Base-by-base conservation (phyloP, 2,888 invertebrate genomes). In the Exocentrus adspersus region DNA sequence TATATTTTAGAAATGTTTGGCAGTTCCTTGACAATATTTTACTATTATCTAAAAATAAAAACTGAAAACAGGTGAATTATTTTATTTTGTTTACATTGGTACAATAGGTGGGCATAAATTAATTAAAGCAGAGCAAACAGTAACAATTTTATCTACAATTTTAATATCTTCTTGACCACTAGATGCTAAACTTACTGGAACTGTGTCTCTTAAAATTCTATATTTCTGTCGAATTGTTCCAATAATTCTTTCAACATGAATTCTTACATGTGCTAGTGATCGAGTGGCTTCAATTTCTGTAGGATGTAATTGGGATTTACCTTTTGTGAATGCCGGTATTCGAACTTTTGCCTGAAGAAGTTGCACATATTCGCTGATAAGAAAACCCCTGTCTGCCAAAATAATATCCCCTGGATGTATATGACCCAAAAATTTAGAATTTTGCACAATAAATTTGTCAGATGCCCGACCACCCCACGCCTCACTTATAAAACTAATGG, bases 251-350 rank as follows among this genome's bases (percentile, higher is more conserved):
- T 70, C 70, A 0, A 70, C 65, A 61, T 71, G 64, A 12, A 71
- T 70, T 30, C 72, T 48, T 9, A 70, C 67, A 62, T 60, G 52
- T n/a, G 72, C 72, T 7, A 71, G 57, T 30, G 41, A 14, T 60
- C 68, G 59, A 1, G 72, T 70, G 14, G 42, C 41, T 48, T 72
- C 72, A n/a, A 71, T 12, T 10, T 67, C 69, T 14, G 57, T n/a
- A 19, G 60, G 62, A 53, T 64, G 58, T 24, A 72, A 45, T 28
- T 72, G 69, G 30, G 37, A 48, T 68, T 67, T 63, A 17, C 64
- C 70, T 61, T 62, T 70, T 2, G 66, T 68, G 62, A 71, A 70
- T 5, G 68, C 64, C 16, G 68, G 70, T 19, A 67, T 67, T 17
- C 17, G 45, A 16, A 69, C 59, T 21, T 61, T 41, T 9, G 62